phyloP scores from a whole-genome alignment of 2,797 vertebrate genomes.

The Alcedo quadribrachys region DNA sequence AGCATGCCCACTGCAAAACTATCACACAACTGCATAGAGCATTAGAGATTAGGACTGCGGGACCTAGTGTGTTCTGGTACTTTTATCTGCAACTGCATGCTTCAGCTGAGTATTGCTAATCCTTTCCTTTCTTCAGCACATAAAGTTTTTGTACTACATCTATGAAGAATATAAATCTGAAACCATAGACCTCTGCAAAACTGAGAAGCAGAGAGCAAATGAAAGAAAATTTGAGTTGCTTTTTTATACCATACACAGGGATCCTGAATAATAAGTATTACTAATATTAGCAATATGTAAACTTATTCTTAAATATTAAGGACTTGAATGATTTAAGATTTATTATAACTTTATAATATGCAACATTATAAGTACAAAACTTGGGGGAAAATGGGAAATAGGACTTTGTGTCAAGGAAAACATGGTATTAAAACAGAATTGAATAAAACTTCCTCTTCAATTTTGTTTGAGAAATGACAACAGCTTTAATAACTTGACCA shows the following conservation, averaged over 20 bases:
- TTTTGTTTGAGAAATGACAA: neutral
- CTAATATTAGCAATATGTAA: neutral
- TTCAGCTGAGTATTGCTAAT: neutral
- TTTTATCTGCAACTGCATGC: neutral
- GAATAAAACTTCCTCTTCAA: neutral
- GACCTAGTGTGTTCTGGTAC: neutral
- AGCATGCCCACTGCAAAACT: neutral
- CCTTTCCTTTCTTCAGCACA: neutral
- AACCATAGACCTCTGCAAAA: neutral
- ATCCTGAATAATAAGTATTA: neutral
- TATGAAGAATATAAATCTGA: neutral
- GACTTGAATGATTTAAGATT: neutral
- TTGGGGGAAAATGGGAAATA: neutral
- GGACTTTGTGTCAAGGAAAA: neutral
- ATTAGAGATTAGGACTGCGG: neutral
- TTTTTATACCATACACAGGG: neutral
- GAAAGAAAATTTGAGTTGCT: neutral
- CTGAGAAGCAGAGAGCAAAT: neutral
- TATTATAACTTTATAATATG: neutral
- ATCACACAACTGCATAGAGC: neutral
- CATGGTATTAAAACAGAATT: neutral
- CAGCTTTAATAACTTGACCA: neutral
- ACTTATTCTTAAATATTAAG: neutral
- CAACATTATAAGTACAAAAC: neutral
- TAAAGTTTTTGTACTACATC: neutral